phyloP scores from a whole-genome alignment of 2,888 invertebrate species.

The Lathronympha strigana region DNA sequence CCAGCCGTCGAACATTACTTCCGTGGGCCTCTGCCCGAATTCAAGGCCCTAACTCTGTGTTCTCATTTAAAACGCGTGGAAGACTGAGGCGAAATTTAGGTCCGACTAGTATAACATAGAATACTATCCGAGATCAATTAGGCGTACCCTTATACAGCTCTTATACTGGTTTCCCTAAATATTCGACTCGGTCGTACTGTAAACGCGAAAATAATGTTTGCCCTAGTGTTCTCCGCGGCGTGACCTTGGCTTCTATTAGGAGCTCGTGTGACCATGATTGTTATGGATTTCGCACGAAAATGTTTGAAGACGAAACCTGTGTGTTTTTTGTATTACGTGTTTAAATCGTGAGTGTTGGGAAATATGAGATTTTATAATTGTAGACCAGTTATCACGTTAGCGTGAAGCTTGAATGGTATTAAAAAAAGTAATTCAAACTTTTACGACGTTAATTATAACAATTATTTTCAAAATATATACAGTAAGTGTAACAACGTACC shows the following conservation, averaged over 20 bases:
- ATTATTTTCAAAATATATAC: no score
- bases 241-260: slow-evolving; percentile 77
- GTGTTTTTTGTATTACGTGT: slow-evolving; percentile 14
- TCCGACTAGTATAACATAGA: background rate
- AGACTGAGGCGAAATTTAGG: background rate
- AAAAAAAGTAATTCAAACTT: background rate
- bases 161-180: slow-evolving; percentile 46
- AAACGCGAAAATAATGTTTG: background rate
- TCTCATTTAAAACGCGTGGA: background rate
- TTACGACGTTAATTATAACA: no score
- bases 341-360: slow-evolving; percentile 5
- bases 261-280: slow-evolving; percentile 57
- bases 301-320: slow-evolving; percentile 19
- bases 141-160: background rate
- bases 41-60: slow-evolving; percentile 67
- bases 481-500: no score
- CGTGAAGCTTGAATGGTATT: no score
- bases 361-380: background rate
- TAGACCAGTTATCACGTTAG: no score
- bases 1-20: slow-evolving; percentile 55
- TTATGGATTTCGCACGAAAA: slow-evolving; percentile 35
- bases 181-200: background rate
- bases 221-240: slow-evolving; percentile 44
- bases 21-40: slow-evolving; percentile 75
- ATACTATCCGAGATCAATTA: background rate